These are phyloP conservation scores for Pterois miles DNA, from an alignment of 2,797 vertebrate species.

Conservation along the genomic window DNA sequence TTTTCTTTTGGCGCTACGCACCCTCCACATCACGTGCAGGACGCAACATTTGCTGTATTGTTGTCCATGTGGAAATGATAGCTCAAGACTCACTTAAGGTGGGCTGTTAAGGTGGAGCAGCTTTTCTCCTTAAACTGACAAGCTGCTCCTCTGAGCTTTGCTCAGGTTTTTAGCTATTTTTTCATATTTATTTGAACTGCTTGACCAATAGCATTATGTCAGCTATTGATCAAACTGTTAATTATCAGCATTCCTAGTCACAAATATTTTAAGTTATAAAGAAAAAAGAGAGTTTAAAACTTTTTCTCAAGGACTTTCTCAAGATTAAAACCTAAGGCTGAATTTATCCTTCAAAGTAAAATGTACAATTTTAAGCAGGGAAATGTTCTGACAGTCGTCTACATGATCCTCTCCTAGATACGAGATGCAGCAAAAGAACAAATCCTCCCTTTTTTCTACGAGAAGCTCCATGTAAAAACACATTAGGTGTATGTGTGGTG, in stretches of 20 bases:
- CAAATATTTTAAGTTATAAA: background rate
- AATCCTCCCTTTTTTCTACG: constrained; percentile 49
- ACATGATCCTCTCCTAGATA: constrained; percentile 43
- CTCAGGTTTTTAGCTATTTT: too few relatives aligned
- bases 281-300: background rate
- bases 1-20: too few relatives aligned
- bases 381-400: constrained; percentile 23
- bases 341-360: background rate
- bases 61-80: too few relatives aligned
- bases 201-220: background rate
- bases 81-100: too few relatives aligned
- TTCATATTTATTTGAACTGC: too few relatives aligned
- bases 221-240: background rate
- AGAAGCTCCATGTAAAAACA: constrained; percentile 78
- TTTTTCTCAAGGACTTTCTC: background rate
- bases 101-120: too few relatives aligned
- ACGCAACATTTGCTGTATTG: too few relatives aligned
- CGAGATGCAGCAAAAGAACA: constrained; percentile 45
- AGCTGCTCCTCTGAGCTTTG: too few relatives aligned
- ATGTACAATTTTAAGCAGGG: constrained; percentile 9
- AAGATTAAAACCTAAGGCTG: background rate
- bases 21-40: too few relatives aligned
- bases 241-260: background rate
- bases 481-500: constrained; percentile 65
- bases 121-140: too few relatives aligned